Evolutionary conservation across 2,888 invertebrate genomes (phyloP).

Genomic region (Odontomyia ornata): DNA sequence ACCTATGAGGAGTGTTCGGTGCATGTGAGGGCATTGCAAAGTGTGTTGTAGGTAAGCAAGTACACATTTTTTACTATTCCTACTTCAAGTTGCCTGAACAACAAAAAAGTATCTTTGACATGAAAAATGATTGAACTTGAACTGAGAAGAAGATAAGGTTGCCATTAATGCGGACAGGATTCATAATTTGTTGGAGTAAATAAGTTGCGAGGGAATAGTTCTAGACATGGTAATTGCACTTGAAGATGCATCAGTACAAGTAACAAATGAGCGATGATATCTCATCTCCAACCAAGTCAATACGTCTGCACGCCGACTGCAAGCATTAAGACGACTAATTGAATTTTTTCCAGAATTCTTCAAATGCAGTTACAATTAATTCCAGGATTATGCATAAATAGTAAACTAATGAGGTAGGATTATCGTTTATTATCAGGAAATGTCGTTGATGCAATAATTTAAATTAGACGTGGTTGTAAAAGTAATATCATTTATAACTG

Average conservation of each 20-base stretch:
- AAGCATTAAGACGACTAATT: not conserved
- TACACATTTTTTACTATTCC: not conserved
- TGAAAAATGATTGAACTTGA: slow-evolving; percentile 27
- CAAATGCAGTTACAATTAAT: not conserved
- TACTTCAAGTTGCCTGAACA: not conserved
- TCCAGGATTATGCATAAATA: too few species aligned
- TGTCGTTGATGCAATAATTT: too few species aligned
- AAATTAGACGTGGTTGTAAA: too few species aligned
- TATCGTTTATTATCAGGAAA: too few species aligned
- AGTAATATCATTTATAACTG: too few species aligned
- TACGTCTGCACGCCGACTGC: not conserved
- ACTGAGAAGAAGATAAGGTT: not conserved
- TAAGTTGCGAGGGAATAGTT: not conserved
- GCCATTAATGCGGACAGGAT: slow-evolving; percentile 4
- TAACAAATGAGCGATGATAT: slow-evolving; percentile 9
- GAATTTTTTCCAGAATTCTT: not conserved
- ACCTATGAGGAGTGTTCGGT: not conserved
- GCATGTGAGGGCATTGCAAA: not conserved
- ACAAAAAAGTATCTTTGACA: not conserved
- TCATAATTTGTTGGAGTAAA: slow-evolving; percentile 1
- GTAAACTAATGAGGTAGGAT: too few species aligned
- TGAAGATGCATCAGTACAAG: not conserved
- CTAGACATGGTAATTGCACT: slow-evolving; percentile 17
- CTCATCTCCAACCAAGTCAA: not conserved
- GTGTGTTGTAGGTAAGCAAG: not conserved